Conservation (phyloP, 2,888 invertebrate genomes). For the Melitaea athalia region DNA sequence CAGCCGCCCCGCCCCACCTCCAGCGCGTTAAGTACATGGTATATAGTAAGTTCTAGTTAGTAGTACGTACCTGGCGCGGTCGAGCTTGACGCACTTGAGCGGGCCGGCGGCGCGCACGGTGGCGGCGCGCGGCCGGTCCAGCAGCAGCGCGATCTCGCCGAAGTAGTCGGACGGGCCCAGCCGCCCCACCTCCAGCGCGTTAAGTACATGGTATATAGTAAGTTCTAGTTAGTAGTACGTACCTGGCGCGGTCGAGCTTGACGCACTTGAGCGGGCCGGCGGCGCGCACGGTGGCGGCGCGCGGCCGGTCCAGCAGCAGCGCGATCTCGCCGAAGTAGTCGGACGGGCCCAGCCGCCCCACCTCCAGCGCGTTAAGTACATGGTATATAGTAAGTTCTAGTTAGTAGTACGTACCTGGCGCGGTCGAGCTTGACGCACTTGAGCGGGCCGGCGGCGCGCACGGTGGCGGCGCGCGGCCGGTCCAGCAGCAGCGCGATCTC, state of each 20-base stretch:
- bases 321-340: constrained; percentile 99
- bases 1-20: constrained; percentile 98
- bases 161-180: constrained; percentile 99
- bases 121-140: constrained; percentile 99
- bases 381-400: too few relatives aligned
- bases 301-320: constrained; percentile 96
- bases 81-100: constrained; percentile 99
- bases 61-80: constrained; percentile 89
- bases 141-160: constrained; percentile 98
- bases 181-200: constrained; percentile 97
- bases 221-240: background rate
- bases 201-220: too few relatives aligned
- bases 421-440: constrained; percentile 99
- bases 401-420: constrained; percentile 83
- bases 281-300: constrained; percentile 98
- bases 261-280: constrained; percentile 98
- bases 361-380: constrained; percentile 96
- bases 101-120: constrained; percentile 97
- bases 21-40: constrained; percentile 81
- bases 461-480: constrained; percentile 98
- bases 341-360: constrained; percentile 97
- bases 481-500: constrained; percentile 99
- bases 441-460: constrained; percentile 94
- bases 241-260: constrained; percentile 97
- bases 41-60: too few relatives aligned